Evolutionary conservation across 2,113 vertebrate species (phyloP), one percentile per base, ranked within the genome.

Genomic region (Chionomys nivalis): DNA sequence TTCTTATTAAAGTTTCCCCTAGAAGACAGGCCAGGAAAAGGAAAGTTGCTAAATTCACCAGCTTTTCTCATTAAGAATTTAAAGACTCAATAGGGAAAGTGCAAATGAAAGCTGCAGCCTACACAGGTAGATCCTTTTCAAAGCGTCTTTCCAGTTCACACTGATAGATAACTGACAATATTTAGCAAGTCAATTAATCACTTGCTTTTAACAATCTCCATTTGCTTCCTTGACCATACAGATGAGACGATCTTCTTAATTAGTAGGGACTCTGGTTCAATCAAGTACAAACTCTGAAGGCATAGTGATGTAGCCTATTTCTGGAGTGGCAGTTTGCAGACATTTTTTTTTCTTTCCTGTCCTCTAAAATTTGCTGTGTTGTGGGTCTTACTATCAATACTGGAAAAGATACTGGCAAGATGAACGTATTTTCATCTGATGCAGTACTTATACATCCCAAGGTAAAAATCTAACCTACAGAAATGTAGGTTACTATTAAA

Each of bases 11-110:
- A 93, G 73, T 92, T 97, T 97, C 96, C 93, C 92, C 96, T 97
- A 97, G 96, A 97, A 97, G 96, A 97, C 96, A 97, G 97, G 91
- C 89, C 97, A 93, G 97, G 93, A 93, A 98, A 97, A 97, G 94
- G 91, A 97, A 97, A 97, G 94, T 94, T 89, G 81, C 68, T 73
- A 93, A 95, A 94, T 94, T 86, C 75, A 87, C 75, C 70, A 94
- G 83, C 78, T 94, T 73, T 76, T 91, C 73, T 92, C 89, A 91
- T 81, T 92, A 96, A 96, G 63, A 97, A 95, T 96, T 91, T 91
- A 97, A 90, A 94, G 91, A 93, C 68, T 75, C 55, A 19, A 70
- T 82, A 77, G 58, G 75, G 68, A 77, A 94, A 94, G 33, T 66
- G 77, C 47, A 92, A 95, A 92, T 87, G 86, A 88, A 96, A 65